Base-by-base conservation (phyloP, 2,888 invertebrate genomes). In the Eupithecia dodoneata region DNA sequence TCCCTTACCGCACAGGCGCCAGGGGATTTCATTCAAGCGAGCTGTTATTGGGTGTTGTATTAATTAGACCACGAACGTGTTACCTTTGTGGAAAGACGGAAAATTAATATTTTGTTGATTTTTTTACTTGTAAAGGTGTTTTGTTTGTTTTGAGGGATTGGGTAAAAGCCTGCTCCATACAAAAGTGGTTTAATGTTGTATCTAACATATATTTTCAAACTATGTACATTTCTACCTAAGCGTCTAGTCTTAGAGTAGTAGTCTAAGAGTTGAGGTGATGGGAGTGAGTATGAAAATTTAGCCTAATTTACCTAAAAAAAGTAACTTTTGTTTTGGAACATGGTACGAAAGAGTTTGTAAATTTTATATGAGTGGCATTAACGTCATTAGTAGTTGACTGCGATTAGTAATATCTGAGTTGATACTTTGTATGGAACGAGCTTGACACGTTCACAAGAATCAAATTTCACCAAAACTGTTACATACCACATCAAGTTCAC, bases 61-160 rank as follows among this genome's bases (percentile, higher is more conserved):
- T 92, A 91, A 92, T 92, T 90, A 89, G 90, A 90, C 90, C 91
- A 87, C 89, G 12, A 45, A 47, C 45, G 45, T 18, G 45, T 49
- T 47, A 70, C 47, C 70, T 47, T 70, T 45, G 45, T 45, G 18
- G n/a, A 45, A 45, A 45, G 3, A 69, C n/a, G 13, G 67, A n/a
- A 69, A 69, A 69, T 69, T 69, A 45, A 69, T 70, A 30, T 70
- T 18, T 49, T 47, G 47, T 70, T n/a, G 18, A 7, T 18, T 45
- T 69, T 45, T 70, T 45, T 12, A 18, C 10, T 18, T 44, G 18
- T 15, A 30, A 18, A 9, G 10, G 45, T 69, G 45, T 47, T 70
- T 70, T 9, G 30, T 6, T 69, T 44, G 45, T 4, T 15, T 66
- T 0, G 67, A 44, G 67, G 44, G 15, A 18, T 69, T 69, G 45